Evolutionary conservation across 2,113 vertebrate genomes (phyloP).

Genomic region (Poecile atricapillus): DNA sequence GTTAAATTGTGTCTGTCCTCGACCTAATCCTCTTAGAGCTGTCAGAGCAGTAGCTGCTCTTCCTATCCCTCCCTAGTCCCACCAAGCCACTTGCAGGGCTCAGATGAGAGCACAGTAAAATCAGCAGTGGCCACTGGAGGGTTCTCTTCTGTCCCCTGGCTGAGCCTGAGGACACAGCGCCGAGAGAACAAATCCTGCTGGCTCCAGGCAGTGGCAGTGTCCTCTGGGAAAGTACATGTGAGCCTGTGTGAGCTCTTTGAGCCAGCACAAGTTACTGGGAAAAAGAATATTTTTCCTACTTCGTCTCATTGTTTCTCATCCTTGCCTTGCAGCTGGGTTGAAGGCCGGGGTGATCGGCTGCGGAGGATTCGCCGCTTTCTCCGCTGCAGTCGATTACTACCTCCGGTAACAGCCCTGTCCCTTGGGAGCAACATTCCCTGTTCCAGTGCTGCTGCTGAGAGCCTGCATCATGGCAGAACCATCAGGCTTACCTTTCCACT

Average conservation of each 20-base stretch:
- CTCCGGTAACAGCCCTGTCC: slow-evolving; percentile 73
- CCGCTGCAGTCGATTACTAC: slow-evolving; percentile 94
- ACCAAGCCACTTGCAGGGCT: neutral
- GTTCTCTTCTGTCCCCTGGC: neutral
- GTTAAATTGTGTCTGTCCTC: neutral
- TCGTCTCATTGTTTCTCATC: neutral
- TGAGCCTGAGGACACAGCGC: neutral
- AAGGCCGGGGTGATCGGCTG: slow-evolving; percentile 93
- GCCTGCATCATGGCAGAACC: neutral
- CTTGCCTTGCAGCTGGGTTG: slow-evolving; percentile 81
- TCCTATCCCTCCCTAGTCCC: neutral
- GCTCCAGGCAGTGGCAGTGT: neutral
- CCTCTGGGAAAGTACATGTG: neutral
- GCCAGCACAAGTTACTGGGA: neutral
- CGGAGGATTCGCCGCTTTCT: slow-evolving; percentile 95
- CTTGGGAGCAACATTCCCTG: neutral
- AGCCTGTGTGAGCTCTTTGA: neutral
- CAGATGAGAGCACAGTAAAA: neutral
- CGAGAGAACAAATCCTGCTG: neutral
- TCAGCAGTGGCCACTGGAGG: neutral
- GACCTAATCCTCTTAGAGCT: neutral
- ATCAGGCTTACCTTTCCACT: neutral
- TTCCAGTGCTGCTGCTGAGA: neutral
- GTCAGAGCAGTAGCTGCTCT: neutral
- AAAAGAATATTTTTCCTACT: neutral